Base-by-base conservation (phyloP, 2,113 vertebrate species). In the Lipophrys pholis region DNA sequence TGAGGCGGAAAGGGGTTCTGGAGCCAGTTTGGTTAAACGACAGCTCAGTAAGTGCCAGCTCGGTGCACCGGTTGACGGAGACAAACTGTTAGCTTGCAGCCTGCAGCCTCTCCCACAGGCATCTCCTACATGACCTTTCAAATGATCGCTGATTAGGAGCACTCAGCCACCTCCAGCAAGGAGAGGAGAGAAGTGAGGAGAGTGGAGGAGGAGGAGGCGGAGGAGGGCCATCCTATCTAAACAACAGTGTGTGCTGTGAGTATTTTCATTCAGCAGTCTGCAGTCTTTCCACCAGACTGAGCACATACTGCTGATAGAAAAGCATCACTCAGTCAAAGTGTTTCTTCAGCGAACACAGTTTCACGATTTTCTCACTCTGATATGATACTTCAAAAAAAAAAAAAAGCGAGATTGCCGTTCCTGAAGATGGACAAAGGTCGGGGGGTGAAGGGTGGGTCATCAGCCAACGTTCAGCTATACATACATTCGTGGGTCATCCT, bases 131-230 rank as follows among this genome's bases (percentile, higher is more conserved):
- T 71, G 86, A 88, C 88, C 86, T 90, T 86, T 85, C 75, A 69
- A 82, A 87, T 82, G 80, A 87, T 89, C 76, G 80, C 78, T 87
- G 84, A 90, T 90, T 87, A 88, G 64, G 59, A 86, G 81, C 70
- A 82, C 72, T 80, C 67, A 73, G 65, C 70, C 21, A 41, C 84
- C 76, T 82, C 78, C 61, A 84, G 72, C 15, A 15, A 69, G 69
- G 59, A 65, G 62, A 72, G n/a, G 39, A 63, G 35, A 41, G 59
- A 52, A 46, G 53, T 10, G 16, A 55, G 39, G 17, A 72, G 78
- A 76, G 66, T 51, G 54, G 66, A 76, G 70, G 66, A 53, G 70
- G 66, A 53, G 58, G 58, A 82, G 58, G 71, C 62, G 52, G 61
- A 73, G 79, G 66, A 75, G 74, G 71, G 60, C 57, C 56, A 48